These are phyloP conservation scores for Drosophila setosimentum DNA, from an alignment of 2,888 invertebrate species.

Conservation along the genomic window DNA sequence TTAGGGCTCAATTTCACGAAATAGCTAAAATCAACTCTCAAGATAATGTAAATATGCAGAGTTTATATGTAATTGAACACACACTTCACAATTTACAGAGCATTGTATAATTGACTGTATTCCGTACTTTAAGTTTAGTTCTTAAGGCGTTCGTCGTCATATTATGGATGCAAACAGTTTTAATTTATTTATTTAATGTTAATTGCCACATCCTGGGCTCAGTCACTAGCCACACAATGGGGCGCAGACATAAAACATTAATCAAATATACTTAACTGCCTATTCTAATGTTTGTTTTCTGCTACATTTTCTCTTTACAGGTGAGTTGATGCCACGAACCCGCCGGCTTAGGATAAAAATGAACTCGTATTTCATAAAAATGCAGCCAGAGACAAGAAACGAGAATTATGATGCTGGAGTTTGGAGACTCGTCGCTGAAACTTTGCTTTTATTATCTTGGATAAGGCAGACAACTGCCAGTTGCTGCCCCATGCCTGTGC, in stretches of 20 bases:
- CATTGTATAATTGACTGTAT: neutral
- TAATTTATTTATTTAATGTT: slow-evolving; percentile 60
- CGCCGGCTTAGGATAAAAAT: slow-evolving; percentile 29
- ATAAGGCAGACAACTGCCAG: slow-evolving; percentile 51
- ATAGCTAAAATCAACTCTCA: neutral
- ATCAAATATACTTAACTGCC: slow-evolving; percentile 71
- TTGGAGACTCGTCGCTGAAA: slow-evolving; percentile 47
- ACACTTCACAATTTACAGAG: neutral
- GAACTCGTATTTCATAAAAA: slow-evolving; percentile 63
- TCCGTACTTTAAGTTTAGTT: neutral
- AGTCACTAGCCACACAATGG: slow-evolving; percentile 52
- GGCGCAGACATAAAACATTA: slow-evolving; percentile 61
- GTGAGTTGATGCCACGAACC: slow-evolving; percentile 63
- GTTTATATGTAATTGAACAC: neutral
- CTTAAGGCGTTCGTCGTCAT: slow-evolving; percentile 16
- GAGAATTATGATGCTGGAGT: slow-evolving; percentile 35
- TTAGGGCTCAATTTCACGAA: slow-evolving; percentile 18
- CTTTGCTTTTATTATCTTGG: slow-evolving; percentile 74
- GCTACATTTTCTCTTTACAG: slow-evolving; percentile 68
- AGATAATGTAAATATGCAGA: neutral
- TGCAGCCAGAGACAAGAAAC: slow-evolving; percentile 40
- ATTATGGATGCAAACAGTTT: slow-evolving; percentile 42
- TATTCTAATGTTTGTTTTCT: slow-evolving; percentile 74
- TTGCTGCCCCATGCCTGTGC: slow-evolving; percentile 22
- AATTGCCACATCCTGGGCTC: slow-evolving; percentile 52